phyloP scores from a whole-genome alignment of 1,140 invertebrate genomes.

The Argopecten irradians region DNA sequence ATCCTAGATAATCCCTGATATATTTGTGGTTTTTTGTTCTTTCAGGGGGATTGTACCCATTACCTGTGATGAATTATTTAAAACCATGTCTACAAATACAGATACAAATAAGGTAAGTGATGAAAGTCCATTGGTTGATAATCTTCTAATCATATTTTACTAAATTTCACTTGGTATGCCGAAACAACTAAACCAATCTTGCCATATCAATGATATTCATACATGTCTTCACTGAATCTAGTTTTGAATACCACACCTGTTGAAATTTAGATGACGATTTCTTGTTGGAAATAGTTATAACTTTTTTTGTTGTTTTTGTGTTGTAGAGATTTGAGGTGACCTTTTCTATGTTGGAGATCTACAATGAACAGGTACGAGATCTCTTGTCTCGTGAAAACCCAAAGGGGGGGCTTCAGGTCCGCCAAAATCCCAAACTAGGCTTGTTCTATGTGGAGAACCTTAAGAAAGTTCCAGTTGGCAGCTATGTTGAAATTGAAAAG shows the following conservation, averaged over 20 bases:
- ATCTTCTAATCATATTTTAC: too few species aligned
- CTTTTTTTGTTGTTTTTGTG: constrained; percentile 26
- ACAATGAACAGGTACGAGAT: constrained; percentile 78
- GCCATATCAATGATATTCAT: too few species aligned
- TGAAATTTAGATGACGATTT: background rate
- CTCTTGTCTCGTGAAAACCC: constrained; percentile 75
- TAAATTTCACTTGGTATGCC: too few species aligned
- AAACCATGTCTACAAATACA: constrained; percentile 71
- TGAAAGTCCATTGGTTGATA: too few species aligned
- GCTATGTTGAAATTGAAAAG: constrained; percentile 76
- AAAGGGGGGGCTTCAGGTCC: constrained; percentile 76
- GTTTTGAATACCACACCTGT: background rate
- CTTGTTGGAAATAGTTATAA: too few species aligned
- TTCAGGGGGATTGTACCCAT: constrained; percentile 77
- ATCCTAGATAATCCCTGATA: background rate
- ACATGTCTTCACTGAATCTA: too few species aligned
- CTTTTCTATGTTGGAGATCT: constrained; percentile 78
- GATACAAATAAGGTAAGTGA: constrained; percentile 66
- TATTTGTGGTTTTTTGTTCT: constrained; percentile 68
- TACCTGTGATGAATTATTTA: constrained; percentile 77
- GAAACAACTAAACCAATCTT: too few species aligned
- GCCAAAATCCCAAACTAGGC: constrained; percentile 76
- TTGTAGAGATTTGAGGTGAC: constrained; percentile 76
- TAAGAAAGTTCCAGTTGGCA: constrained; percentile 76
- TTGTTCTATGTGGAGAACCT: constrained; percentile 77